Percentiles rank a stretch among this genome's conserved stretches.
phyloP scores from a whole-genome alignment of 2,888 invertebrate species.

The Leptodirus hochenwartii region DNA sequence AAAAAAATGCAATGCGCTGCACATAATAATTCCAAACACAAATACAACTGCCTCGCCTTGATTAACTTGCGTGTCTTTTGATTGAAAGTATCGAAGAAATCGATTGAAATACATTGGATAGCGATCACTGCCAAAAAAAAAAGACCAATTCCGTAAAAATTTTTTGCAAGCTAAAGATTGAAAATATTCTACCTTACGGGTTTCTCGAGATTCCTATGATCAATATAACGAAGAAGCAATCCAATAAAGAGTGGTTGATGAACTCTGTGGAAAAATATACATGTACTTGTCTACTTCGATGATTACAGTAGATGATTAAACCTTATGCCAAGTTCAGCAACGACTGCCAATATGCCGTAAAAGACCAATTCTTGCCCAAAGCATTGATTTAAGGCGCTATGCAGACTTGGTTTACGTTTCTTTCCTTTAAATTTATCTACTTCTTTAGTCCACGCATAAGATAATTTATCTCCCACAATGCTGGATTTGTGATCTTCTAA shows the following conservation, averaged over 20 bases:
- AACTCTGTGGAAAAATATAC: too few relatives aligned
- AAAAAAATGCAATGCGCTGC: constrained; percentile 39
- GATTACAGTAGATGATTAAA: constrained; percentile 13
- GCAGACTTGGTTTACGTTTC: constrained; percentile 36
- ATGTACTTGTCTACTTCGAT: not conserved
- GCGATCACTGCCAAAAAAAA: too few relatives aligned
- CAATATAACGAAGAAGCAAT: constrained; percentile 33
- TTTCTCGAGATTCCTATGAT: too few relatives aligned
- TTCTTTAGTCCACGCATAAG: constrained; percentile 41
- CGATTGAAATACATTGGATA: not conserved
- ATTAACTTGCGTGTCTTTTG: not conserved
- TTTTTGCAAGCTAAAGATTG: too few relatives aligned
- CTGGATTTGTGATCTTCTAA: constrained; percentile 40
- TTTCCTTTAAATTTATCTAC: constrained; percentile 25
- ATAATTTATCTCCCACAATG: constrained; percentile 37
- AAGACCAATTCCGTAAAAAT: too few relatives aligned
- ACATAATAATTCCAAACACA: constrained; percentile 29
- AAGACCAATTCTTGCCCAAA: constrained; percentile 33
- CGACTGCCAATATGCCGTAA: constrained; percentile 34
- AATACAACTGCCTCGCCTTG: not conserved
- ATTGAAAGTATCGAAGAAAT: not conserved
- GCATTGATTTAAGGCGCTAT: constrained; percentile 34
- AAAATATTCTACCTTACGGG: too few relatives aligned
- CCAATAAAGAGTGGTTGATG: constrained; percentile 35
- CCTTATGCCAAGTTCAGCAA: constrained; percentile 35